Base-by-base conservation (phyloP, 1,140 invertebrate species). In the Trichogramma pretiosum region DNA sequence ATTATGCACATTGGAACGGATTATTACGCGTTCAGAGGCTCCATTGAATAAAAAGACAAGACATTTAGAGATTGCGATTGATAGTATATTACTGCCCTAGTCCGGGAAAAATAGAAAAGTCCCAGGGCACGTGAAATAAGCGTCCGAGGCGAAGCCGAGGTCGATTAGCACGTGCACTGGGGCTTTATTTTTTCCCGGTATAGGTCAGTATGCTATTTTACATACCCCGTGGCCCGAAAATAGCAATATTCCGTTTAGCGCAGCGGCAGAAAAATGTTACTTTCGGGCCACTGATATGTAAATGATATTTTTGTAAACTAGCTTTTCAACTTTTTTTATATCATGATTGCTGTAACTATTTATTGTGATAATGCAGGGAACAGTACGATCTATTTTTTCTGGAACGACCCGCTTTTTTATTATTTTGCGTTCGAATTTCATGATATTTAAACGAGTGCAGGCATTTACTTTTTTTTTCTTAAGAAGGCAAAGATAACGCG, bases 1-100 rank as follows among this genome's bases (percentile, higher is more conserved):
- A 56, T 51, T 60, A 64, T 65, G 58, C 64, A 66, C 64, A 65
- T 60, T 68, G 63, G 67, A 68, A 70, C 67, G 63, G 64, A 68
- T 67, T 66, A 64, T 60, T 58, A 61, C 60, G 59, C 58, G 54
- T 59, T 60, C 55, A 59, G 51, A 65, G 59, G 57, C 60, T 63
- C 56, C 42, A 56, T 36, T 17, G 54, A 53, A 64, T 50, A 57
- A 38, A 63, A 54, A 59, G 46, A 42, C 42, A 57, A 49, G 46
- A 17, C 53, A 33, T 55, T 53, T 44, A 56, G 45, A 56, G 46
- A 56, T 32, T 52, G 5, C 33, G 41, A 36, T 21, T 32, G 54
- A n/a, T n/a, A n/a, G n/a, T n/a, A n/a, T n/a, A n/a, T n/a, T n/a
- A n/a, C n/a, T n/a, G n/a, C n/a, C n/a, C n/a, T n/a, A n/a, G n/a